Conservation (phyloP, 2,113 vertebrate genomes). For the Clupea harengus region DNA sequence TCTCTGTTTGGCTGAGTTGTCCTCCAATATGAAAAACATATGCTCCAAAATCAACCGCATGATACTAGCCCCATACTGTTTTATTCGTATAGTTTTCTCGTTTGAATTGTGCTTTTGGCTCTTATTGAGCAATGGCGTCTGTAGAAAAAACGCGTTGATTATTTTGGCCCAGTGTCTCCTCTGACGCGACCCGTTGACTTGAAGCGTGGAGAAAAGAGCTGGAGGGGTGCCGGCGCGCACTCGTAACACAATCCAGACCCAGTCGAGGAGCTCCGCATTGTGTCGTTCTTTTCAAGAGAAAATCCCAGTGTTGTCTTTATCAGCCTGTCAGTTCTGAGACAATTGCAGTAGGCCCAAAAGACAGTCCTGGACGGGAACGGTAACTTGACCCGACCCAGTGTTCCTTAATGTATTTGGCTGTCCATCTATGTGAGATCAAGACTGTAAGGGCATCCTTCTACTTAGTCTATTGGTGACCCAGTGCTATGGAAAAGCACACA, state of each 20-base stretch:
- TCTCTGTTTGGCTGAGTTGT: background rate
- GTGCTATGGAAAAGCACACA: background rate
- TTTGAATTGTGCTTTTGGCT: background rate
- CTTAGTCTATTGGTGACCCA: background rate
- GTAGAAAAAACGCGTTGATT: constrained; percentile 23
- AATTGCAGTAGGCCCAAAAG: constrained; percentile 29
- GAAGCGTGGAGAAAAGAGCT: background rate
- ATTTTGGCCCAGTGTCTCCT: constrained; percentile 43
- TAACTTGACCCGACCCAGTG: background rate
- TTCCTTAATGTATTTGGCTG: background rate
- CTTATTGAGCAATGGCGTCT: background rate
- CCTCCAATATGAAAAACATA: background rate
- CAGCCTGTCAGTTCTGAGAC: constrained; percentile 39
- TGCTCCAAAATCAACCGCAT: background rate
- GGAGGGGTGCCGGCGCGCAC: constrained; percentile 17
- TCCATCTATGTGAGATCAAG: background rate
- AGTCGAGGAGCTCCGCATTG: constrained; percentile 21
- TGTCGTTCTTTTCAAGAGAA: constrained; percentile 27
- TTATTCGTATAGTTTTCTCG: background rate
- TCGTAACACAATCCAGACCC: constrained; percentile 38
- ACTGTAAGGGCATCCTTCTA: background rate
- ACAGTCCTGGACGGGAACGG: constrained; percentile 11
- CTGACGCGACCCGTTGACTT: constrained; percentile 32
- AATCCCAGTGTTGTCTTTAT: constrained; percentile 36
- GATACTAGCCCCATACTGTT: background rate